Base-by-base conservation (phyloP, 1,140 invertebrate genomes). In the Micrasema minimum region DNA sequence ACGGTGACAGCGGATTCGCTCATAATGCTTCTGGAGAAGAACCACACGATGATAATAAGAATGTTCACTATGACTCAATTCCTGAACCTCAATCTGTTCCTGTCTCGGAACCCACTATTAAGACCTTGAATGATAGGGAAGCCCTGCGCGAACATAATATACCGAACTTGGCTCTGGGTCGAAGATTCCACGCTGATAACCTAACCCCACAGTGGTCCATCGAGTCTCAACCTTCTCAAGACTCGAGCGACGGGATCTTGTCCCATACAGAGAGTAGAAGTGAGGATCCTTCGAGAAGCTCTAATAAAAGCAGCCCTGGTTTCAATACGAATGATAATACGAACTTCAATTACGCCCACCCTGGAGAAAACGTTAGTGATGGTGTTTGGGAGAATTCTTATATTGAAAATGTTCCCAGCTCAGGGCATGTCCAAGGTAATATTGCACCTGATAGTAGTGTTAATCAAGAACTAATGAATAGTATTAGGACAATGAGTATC, bases 131-230 rank as follows among this genome's bases (percentile, higher is more conserved):
- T 78, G 83, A 83, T 51, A 78, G 76, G 71, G 83, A 83, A 18
- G 71, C 76, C 43, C 76, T 83, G 0, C 82, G 80, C 48, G 82
- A 84, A 68, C 68, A 70, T 20, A 76, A 77, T 11, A 74, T 83
- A 64, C 82, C 82, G 23, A 82, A 81, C 70, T 72, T 83, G 69
- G 80, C 80, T 18, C 51, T 80, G 18, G 82, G 82, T n/a, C 82
- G 83, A 57, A 76, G 82, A 18, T 76, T 83, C 18, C 77, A 82
- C 74, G 73, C 80, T 75, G 83, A 84, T 66, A 85, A 85, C 70
- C 77, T 87, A 65, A 85, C 85, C 51, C 86, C 86, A 3, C 86
- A 88, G 64, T 88, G 87, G 87, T 88, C 87, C 9, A 87, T 86
- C 41, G 87, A 88, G 74, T 87, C 86, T 16, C 87, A 88, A 78